Conservation (phyloP, 2,113 vertebrate species). For the Penelope pileata region DNA sequence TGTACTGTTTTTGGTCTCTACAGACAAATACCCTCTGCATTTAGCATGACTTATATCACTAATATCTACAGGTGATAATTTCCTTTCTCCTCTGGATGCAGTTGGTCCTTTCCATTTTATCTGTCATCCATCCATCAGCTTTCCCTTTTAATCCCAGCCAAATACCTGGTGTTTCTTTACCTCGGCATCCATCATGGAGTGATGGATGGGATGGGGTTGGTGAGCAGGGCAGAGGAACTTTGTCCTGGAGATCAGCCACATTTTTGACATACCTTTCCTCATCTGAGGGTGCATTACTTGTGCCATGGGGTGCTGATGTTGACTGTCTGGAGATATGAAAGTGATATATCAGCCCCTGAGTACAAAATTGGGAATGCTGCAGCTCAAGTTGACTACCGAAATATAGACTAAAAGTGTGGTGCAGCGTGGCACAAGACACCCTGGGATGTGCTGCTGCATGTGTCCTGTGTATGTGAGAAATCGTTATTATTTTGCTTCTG, state of each 20-base stretch:
- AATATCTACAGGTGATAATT: not conserved
- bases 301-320: not conserved
- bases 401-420: not conserved
- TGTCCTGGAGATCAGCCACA: not conserved
- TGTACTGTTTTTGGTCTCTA: not conserved
- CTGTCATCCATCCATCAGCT: not conserved
- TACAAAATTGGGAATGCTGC: not conserved
- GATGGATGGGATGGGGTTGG: not conserved
- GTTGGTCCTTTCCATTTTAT: not conserved
- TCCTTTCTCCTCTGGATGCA: not conserved
- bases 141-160: not conserved
- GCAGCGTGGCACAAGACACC: not conserved
- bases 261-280: not conserved
- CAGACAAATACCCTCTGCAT: not conserved
- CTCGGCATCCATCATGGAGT: not conserved
- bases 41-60: not conserved
- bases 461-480: not conserved
- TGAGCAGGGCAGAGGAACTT: not conserved
- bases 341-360: not conserved
- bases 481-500: not conserved
- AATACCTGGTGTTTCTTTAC: rapidly evolving
- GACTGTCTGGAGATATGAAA: not conserved
- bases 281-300: not conserved
- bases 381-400: not conserved
- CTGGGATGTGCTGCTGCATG: not conserved